Evolutionary conservation across 2,888 invertebrate genomes (phyloP).

Genomic region (Galerucella calmariensis): DNA sequence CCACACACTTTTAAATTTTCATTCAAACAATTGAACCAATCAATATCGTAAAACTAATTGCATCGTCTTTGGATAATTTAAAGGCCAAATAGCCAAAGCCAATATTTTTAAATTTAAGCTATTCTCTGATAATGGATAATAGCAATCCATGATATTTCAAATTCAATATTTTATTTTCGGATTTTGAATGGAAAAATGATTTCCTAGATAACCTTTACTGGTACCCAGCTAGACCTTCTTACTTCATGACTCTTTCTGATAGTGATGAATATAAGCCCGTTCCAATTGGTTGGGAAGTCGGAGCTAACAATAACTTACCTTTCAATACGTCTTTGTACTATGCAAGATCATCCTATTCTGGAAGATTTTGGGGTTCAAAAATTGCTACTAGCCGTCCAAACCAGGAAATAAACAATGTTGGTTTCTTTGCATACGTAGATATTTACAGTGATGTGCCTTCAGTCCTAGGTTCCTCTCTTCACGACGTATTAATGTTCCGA

Average conservation of each 20-base stretch:
- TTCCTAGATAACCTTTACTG: slow-evolving; percentile 4
- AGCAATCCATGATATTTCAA: not conserved
- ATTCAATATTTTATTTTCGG: slow-evolving; percentile 12
- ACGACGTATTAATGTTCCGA: not conserved
- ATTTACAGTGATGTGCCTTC: not conserved
- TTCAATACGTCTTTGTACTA: slow-evolving; percentile 16
- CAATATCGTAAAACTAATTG: too few relatives aligned
- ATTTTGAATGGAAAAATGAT: slow-evolving; percentile 23
- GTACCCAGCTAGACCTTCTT: not conserved
- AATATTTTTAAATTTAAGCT: not conserved
- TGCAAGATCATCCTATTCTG: slow-evolving; percentile 1
- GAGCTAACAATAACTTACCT: not conserved
- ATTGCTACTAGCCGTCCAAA: slow-evolving; percentile 11
- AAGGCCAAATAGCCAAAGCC: not conserved
- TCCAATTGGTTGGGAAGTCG: slow-evolving; percentile 18
- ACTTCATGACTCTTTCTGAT: slow-evolving; percentile 11
- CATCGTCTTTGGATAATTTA: too few relatives aligned
- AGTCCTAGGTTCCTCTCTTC: not conserved
- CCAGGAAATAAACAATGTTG: not conserved
- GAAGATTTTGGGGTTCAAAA: slow-evolving; percentile 7
- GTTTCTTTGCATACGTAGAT: not conserved
- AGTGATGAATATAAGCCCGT: slow-evolving; percentile 16
- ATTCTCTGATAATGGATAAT: not conserved
- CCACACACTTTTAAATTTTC: too few relatives aligned
- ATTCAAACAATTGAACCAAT: too few relatives aligned